Percentiles rank a stretch among this genome's conserved stretches.
Evolutionary conservation across 2,797 vertebrate species (phyloP).

Genomic region (Onychomys torridus): DNA sequence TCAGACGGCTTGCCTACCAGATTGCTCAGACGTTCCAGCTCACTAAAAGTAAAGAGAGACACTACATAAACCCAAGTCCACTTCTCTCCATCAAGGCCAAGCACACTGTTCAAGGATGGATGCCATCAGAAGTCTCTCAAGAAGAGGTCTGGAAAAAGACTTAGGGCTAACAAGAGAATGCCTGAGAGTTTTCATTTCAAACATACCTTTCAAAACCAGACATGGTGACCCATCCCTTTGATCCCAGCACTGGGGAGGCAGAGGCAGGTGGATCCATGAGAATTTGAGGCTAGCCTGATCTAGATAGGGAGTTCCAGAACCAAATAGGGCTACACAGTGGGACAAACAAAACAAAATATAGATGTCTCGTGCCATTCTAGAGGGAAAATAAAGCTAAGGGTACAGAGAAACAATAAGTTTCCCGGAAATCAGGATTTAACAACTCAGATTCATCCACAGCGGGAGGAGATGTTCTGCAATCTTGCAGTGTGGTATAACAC

Average conservation of each 20-base stretch:
- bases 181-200: not conserved
- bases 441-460: not conserved
- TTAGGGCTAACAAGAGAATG: not conserved
- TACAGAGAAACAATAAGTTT: not conserved
- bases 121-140: not conserved
- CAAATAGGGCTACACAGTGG: not conserved
- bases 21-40: slow-evolving; percentile 94
- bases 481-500: not conserved
- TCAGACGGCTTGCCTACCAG: slow-evolving; percentile 95
- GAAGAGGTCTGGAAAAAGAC: not conserved
- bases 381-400: not conserved
- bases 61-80: not conserved
- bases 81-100: not conserved
- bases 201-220: not conserved
- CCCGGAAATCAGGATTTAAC: not conserved
- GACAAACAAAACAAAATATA: not conserved
- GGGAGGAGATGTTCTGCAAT: not conserved
- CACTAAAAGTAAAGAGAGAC: slow-evolving; percentile 86
- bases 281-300: not conserved
- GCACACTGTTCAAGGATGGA: not conserved
- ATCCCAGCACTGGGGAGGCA: not conserved
- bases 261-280: not conserved
- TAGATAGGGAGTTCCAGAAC: not conserved
- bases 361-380: not conserved
- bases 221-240: not conserved